Base-by-base conservation (phyloP, 2,797 vertebrate genomes). In the Remorina albescens region DNA sequence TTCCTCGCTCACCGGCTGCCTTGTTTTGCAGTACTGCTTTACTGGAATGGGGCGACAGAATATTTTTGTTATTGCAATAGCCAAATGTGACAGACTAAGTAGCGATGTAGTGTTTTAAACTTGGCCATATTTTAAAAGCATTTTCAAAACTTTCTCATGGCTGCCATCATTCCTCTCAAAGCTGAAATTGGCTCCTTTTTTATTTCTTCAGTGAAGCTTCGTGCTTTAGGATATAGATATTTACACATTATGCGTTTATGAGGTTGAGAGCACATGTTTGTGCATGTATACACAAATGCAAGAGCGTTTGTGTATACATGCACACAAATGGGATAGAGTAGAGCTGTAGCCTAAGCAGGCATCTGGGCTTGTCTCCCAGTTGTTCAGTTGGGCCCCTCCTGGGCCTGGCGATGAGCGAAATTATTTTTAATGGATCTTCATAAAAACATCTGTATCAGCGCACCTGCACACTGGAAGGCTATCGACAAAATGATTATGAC, bases 391-490 rank as follows among this genome's bases (percentile, higher is more conserved):
- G 92, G 91, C 92, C 94, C 92, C 93, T 94, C 92, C 93, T 94
- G 93, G 90, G 93, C 87, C 85, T 85, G 90, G 85, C 82, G 86
- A 94, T 91, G 91, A 93, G 92, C 89, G 63, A 91, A 95, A 95
- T 95, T 92, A 95, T 94, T 95, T 94, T 94, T 95, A 95, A 95
- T 95, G 93, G 94, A 92, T 95, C 93, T 94, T 94, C 93, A 95
- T 95, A 94, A 95, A 95, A 94, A 92, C 94, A 94, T 94, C 94
- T 94, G 93, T 94, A 94, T 91, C 91, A 73, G 92, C 77, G 85
- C 94, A 94, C 93, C 94, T 94, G 94, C 93, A 94, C 91, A 90
- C 92, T 93, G 90, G 91, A 94, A 92, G 88, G 90, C 92, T 94
- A 95, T 95, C 80, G 94, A 94, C 94, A 92, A 88, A 94, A 91